Evolutionary conservation across 2,888 invertebrate species (phyloP).

Genomic region (Lithophane semibrunnea): DNA sequence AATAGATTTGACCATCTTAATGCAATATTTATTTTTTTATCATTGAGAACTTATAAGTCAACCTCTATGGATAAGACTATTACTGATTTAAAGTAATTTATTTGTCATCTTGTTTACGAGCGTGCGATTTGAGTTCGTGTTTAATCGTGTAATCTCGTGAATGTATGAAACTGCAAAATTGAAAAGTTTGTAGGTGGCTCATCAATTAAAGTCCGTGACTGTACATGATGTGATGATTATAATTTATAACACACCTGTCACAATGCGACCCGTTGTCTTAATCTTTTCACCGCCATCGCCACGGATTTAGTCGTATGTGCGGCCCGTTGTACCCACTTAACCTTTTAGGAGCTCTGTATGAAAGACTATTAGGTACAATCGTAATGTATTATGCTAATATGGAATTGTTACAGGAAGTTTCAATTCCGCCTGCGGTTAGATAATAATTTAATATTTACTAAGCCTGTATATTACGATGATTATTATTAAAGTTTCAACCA

Average conservation of each 20-base stretch:
- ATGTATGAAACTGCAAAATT: too few relatives aligned
- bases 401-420: conserved; percentile 12
- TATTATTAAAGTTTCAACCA: background rate
- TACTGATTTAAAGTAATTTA: too few relatives aligned
- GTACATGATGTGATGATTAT: background rate
- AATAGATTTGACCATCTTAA: too few relatives aligned
- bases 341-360: background rate
- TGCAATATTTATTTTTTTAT: too few relatives aligned
- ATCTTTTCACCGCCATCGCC: background rate
- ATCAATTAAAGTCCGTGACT: too few relatives aligned
- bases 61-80: too few relatives aligned
- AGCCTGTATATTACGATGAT: background rate
- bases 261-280: conserved; percentile 6
- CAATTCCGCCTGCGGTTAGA: background rate
- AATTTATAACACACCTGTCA: background rate
- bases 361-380: background rate
- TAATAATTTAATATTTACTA: conserved; percentile 4
- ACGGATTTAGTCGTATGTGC: too few relatives aligned
- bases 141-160: too few relatives aligned
- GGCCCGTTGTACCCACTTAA: background rate
- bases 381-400: background rate
- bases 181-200: too few relatives aligned
- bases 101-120: too few relatives aligned
- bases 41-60: too few relatives aligned
- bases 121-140: too few relatives aligned